A percentile compares a stretch with the other conserved stretches of the same genome.
phyloP scores from a whole-genome alignment of 2,113 vertebrate species.

The Peucedramus taeniatus region DNA sequence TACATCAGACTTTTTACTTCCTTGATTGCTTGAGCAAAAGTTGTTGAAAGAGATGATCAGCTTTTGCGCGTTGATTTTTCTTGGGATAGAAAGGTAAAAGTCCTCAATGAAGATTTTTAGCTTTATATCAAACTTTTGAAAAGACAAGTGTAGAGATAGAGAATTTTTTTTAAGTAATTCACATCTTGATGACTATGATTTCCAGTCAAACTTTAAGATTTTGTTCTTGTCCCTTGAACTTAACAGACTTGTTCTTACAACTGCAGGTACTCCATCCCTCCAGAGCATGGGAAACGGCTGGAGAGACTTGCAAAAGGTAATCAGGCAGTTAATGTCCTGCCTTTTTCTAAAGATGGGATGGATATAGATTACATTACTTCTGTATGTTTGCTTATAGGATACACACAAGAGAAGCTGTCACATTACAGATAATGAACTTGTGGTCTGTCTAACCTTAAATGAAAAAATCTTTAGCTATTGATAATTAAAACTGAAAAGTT shows the following conservation, averaged over 20 bases:
- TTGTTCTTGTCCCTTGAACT: background rate
- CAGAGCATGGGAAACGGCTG: slow-evolving; percentile 91
- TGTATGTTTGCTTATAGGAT: background rate
- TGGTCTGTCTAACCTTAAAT: background rate
- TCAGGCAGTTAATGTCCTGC: background rate
- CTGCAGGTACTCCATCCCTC: slow-evolving; percentile 91
- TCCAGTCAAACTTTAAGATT: background rate
- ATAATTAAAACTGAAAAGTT: background rate
- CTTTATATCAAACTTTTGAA: background rate
- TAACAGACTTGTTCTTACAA: background rate
- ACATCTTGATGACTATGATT: background rate
- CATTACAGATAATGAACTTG: background rate
- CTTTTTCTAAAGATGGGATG: background rate
- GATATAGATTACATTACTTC: background rate
- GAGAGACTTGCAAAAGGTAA: slow-evolving; percentile 96
- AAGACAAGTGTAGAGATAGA: background rate
- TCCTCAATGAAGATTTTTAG: background rate
- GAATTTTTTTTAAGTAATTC: background rate
- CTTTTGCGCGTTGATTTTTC: background rate
- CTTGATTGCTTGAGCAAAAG: background rate
- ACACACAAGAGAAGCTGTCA: background rate
- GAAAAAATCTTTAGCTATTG: background rate
- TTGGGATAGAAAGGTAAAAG: background rate
- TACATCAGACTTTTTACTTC: background rate
- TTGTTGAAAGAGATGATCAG: background rate